A percentile compares a stretch with the other conserved stretches of the same genome.
phyloP scores from a whole-genome alignment of 2,113 vertebrate genomes.

The Ochotona princeps region DNA sequence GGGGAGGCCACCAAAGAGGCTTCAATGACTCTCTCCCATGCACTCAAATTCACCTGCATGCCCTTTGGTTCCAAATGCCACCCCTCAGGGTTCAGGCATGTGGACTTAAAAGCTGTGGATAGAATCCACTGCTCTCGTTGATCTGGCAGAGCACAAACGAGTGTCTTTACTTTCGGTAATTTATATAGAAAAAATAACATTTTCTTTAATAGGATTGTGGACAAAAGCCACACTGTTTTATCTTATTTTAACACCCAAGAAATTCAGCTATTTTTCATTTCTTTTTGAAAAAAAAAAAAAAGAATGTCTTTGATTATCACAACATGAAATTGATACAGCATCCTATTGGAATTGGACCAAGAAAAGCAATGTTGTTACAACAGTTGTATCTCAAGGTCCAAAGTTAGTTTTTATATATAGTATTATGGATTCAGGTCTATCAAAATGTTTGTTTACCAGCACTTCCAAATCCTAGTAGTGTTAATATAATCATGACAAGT shows the following conservation, averaged over 20 bases:
- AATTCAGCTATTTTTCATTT: background rate
- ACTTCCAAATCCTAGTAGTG: background rate
- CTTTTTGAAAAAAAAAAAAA: background rate
- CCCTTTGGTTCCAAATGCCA: background rate
- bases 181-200: background rate
- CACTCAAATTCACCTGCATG: background rate
- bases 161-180: background rate
- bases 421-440: background rate
- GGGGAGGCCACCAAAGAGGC: background rate
- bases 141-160: background rate
- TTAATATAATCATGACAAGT: background rate
- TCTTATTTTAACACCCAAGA: background rate
- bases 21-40: background rate
- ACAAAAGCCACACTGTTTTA: background rate
- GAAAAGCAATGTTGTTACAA: constrained; percentile 55
- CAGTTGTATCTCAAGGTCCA: constrained; percentile 31
- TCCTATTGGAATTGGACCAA: background rate
- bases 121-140: background rate
- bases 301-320: constrained; percentile 78
- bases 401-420: background rate
- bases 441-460: background rate
- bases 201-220: background rate
- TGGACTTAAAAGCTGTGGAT: background rate
- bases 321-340: constrained; percentile 61
- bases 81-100: background rate